Percentiles rank a stretch among this genome's conserved stretches.
These are phyloP conservation scores for Hirtodrosophila cameraria DNA, from an alignment of 2,888 invertebrate genomes.

Conservation along the genomic window DNA sequence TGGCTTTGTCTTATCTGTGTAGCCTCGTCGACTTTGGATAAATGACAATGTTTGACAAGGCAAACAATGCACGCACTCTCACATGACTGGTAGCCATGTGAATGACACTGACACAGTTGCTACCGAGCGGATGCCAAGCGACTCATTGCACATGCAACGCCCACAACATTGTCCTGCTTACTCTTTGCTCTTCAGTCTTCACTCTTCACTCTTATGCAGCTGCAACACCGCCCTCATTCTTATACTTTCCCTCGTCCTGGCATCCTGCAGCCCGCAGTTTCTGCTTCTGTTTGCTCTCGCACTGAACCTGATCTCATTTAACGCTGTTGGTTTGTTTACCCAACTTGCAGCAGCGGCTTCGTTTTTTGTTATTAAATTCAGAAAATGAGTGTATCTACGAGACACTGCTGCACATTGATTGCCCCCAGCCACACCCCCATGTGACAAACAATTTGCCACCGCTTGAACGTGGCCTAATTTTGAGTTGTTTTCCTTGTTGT, in stretches of 20 bases:
- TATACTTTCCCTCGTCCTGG: neutral
- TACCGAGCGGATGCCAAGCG: slow-evolving; percentile 10
- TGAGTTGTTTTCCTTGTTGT: slow-evolving; percentile 31
- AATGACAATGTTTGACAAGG: slow-evolving; percentile 75
- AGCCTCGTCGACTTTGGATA: slow-evolving; percentile 56
- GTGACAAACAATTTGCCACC: slow-evolving; percentile 49
- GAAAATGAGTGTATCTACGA: slow-evolving; percentile 38
- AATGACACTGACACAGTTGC: slow-evolving; percentile 70
- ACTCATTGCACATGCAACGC: slow-evolving; percentile 58
- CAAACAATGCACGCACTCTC: slow-evolving; percentile 58
- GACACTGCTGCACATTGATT: slow-evolving; percentile 52
- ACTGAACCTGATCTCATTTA: slow-evolving; percentile 72
- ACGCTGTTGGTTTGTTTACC: slow-evolving; percentile 60
- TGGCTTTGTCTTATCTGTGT: neutral
- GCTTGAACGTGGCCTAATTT: slow-evolving; percentile 62
- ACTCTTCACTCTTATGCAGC: slow-evolving; percentile 5
- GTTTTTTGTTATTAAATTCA: slow-evolving; percentile 57
- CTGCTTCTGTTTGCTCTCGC: slow-evolving; percentile 23
- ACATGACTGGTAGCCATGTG: slow-evolving; percentile 32
- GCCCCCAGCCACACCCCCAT: slow-evolving; percentile 14
- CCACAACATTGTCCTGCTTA: slow-evolving; percentile 36
- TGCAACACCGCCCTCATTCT: neutral
- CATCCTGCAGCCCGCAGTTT: neutral
- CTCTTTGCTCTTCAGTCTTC: no score
- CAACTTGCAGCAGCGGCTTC: slow-evolving; percentile 35